Evolutionary conservation across 2,797 vertebrate genomes (phyloP), one percentile per base, ranked within the genome.

Genomic region (Poeciliopsis paucimaculata): DNA sequence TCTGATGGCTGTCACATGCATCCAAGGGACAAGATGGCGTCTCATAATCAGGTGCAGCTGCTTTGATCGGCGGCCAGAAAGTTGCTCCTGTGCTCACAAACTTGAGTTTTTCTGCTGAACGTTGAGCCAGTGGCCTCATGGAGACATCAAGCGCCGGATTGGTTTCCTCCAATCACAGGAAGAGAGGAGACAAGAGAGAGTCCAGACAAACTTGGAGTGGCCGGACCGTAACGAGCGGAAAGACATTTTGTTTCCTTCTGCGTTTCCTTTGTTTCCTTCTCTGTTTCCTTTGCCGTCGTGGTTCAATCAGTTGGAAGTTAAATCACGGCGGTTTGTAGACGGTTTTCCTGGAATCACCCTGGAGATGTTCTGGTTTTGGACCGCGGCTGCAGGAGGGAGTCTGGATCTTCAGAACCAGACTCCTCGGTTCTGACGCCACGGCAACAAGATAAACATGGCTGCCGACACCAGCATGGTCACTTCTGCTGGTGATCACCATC

Each of bases 271-370:
- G 89, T 91, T 77, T 47, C 43, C 43, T 45, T 45, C 12, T 45
- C 45, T 39, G 12, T 46, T 46, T 46, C 12, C 47, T 49, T 49
- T 49, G 47, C 47, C 5, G 16, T 16, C 85, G 88, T 66, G 77
- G 90, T 89, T 92, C 92, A 90, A 93, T 93, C 94, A 95, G 95
- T 94, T 94, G 93, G 88, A 94, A 94, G 91, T 90, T 94, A 96
- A 96, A 96, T 94, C 92, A 90, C 95, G 94, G 88, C 6, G 1
- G 41, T 43, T 43, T 43, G 2, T 18, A 93, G 94, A 94, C 85
- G 87, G 93, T 95, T 95, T 94, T 89, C 77, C 76, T 85, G 91
- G 94, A 95, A 96, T 94, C 95, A n/a, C 9, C 51, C 20, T 55
- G 49, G 7, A 51, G 49, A 51, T 51, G 20, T 51, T 51, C 49